phyloP scores from a whole-genome alignment of 2,888 invertebrate species.

The Yponomeuta evonymella region DNA sequence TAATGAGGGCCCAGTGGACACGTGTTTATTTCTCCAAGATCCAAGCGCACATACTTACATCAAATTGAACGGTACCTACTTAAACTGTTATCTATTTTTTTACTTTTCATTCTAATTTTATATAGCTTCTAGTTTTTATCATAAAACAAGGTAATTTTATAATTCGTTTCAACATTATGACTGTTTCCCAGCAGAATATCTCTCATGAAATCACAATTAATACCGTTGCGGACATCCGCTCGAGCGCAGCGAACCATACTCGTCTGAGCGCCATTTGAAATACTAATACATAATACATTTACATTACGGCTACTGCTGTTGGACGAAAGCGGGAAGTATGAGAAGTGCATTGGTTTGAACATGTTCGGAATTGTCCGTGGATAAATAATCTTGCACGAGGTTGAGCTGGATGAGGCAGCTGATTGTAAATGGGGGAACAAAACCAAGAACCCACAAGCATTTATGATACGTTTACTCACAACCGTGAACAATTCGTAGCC shows the following conservation, averaged over 20 bases:
- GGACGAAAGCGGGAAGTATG: not conserved
- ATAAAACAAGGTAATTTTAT: not conserved
- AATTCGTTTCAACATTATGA: not conserved
- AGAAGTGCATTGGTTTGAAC: not conserved
- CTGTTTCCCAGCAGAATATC: not conserved
- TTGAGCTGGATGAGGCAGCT: not conserved
- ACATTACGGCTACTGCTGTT: not conserved
- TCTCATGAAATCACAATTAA: conserved; percentile 15
- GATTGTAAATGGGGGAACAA: not conserved
- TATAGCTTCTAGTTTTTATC: not conserved
- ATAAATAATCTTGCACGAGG: not conserved
- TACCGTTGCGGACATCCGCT: conserved; percentile 61
- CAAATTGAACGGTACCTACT: too few species aligned
- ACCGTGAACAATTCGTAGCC: conserved; percentile 34
- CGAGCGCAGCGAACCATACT: conserved; percentile 31
- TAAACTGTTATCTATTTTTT: too few species aligned
- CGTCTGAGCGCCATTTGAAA: conserved; percentile 2
- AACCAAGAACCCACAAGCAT: not conserved
- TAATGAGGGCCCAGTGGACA: conserved; percentile 6
- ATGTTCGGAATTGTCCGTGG: too few species aligned
- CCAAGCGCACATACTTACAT: too few species aligned
- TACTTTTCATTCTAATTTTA: not conserved
- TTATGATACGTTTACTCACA: conserved; percentile 26
- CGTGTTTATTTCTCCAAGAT: not conserved
- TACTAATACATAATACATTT: not conserved